Conservation (phyloP, 2,797 vertebrate genomes). For the Alfaro cultratus region DNA sequence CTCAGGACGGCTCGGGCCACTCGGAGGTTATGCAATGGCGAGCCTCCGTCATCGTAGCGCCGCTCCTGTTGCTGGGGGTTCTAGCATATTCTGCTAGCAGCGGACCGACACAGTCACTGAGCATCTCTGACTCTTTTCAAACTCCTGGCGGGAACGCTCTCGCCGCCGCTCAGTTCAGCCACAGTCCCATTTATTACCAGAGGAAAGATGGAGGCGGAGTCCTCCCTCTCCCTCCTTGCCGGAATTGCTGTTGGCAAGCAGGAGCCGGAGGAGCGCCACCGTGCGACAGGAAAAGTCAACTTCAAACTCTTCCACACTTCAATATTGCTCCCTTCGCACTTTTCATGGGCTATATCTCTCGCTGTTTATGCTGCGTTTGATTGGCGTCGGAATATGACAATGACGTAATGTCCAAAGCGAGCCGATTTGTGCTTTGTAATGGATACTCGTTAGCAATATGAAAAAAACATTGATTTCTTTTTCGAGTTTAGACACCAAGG, state of each 20-base stretch:
- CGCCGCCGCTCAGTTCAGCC: conserved; percentile 13
- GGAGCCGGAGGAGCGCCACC: conserved; percentile 16
- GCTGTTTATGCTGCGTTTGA: not conserved
- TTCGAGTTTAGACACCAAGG: not conserved
- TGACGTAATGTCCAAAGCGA: not conserved
- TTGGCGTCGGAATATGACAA: not conserved
- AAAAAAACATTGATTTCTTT: not conserved
- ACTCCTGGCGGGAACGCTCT: conserved; percentile 78
- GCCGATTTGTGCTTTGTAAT: not conserved
- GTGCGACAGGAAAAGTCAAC: not conserved
- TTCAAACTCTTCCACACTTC: conserved; percentile 16
- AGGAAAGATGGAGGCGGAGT: conserved; percentile 79
- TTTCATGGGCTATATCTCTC: not conserved
- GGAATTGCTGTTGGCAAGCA: conserved; percentile 31
- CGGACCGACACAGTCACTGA: conserved; percentile 62
- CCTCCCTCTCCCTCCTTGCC: conserved; percentile 47
- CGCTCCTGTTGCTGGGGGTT: conserved; percentile 79
- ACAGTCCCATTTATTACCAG: conserved; percentile 70
- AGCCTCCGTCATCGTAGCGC: conserved; percentile 76
- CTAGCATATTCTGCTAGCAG: conserved; percentile 70
- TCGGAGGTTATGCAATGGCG: conserved; percentile 82
- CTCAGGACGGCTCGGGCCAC: conserved; percentile 55
- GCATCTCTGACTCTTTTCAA: conserved; percentile 79
- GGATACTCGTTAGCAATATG: not conserved
- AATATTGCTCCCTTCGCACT: not conserved